Conservation (phyloP, 1,140 invertebrate genomes). For the Campodea augens region DNA sequence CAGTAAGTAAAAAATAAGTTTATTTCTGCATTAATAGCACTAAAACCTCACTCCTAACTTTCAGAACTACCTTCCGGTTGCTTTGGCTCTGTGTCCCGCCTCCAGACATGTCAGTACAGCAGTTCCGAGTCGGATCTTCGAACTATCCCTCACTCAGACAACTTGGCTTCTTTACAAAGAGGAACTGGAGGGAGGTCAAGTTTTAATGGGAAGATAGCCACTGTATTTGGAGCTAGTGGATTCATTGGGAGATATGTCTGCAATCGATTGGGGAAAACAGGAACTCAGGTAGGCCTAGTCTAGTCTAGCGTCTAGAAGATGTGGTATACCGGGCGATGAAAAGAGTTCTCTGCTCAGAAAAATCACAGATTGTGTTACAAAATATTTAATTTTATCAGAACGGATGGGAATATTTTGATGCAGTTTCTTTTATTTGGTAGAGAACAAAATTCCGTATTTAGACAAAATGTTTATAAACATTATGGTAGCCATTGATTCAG, state of each 20-base stretch:
- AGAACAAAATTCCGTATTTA: too few relatives aligned
- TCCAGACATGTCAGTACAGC: conserved; percentile 20
- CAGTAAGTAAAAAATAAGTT: neutral
- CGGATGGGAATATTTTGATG: too few relatives aligned
- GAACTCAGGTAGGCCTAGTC: conserved; percentile 42
- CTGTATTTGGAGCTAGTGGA: conserved; percentile 85
- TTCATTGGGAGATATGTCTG: conserved; percentile 69
- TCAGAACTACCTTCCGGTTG: conserved; percentile 14
- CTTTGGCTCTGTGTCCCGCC: conserved; percentile 8
- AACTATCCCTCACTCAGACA: conserved; percentile 26
- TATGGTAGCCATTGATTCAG: too few relatives aligned
- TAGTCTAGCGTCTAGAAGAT: too few relatives aligned
- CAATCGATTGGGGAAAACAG: conserved; percentile 72
- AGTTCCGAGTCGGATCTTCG: conserved; percentile 14
- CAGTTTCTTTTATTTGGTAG: too few relatives aligned
- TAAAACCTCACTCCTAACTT: too few relatives aligned
- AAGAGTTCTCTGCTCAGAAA: too few relatives aligned
- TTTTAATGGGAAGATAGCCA: conserved; percentile 90
- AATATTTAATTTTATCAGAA: too few relatives aligned
- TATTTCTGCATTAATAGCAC: neutral
- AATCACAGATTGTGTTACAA: too few relatives aligned
- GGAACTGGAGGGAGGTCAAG: conserved; percentile 87
- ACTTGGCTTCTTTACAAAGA: conserved; percentile 45
- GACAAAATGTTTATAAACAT: too few relatives aligned
- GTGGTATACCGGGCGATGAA: too few relatives aligned